Evolutionary conservation across 2,113 vertebrate genomes (phyloP).

Genomic region (Halcyon senegalensis): DNA sequence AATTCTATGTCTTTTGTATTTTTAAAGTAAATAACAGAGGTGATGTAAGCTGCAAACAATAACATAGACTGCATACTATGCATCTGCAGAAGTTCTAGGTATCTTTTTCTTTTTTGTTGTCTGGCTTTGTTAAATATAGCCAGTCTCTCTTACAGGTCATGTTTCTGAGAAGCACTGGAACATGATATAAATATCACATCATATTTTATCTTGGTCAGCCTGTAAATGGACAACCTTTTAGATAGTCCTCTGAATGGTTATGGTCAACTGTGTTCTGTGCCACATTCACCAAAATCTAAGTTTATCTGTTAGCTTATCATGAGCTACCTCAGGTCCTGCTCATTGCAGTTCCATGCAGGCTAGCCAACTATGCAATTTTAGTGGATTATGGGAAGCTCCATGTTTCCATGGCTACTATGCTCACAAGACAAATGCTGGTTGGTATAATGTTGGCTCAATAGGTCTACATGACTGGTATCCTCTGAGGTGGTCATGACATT

Average conservation of each 20-base stretch:
- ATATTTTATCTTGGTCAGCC: not conserved
- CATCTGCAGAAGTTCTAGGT: not conserved
- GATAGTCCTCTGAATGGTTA: not conserved
- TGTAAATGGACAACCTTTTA: not conserved
- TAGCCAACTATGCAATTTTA: not conserved
- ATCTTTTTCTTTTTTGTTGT: not conserved
- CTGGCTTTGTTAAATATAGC: not conserved
- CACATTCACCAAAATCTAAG: not conserved
- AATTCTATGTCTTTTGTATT: not conserved
- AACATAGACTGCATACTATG: not conserved
- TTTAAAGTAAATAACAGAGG: not conserved
- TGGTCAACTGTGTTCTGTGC: not conserved
- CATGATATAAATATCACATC: not conserved
- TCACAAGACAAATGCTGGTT: not conserved
- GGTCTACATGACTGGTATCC: not conserved
- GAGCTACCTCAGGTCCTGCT: not conserved
- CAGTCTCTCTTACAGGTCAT: not conserved
- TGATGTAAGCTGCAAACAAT: not conserved
- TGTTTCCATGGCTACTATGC: not conserved
- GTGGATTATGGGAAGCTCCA: not conserved
- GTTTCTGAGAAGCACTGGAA: not conserved
- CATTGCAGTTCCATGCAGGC: not conserved
- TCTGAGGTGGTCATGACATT: constrained; percentile 18
- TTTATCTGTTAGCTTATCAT: not conserved
- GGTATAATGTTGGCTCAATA: not conserved